phyloP scores from a whole-genome alignment of 2,888 invertebrate genomes.

The Amiota communis region DNA sequence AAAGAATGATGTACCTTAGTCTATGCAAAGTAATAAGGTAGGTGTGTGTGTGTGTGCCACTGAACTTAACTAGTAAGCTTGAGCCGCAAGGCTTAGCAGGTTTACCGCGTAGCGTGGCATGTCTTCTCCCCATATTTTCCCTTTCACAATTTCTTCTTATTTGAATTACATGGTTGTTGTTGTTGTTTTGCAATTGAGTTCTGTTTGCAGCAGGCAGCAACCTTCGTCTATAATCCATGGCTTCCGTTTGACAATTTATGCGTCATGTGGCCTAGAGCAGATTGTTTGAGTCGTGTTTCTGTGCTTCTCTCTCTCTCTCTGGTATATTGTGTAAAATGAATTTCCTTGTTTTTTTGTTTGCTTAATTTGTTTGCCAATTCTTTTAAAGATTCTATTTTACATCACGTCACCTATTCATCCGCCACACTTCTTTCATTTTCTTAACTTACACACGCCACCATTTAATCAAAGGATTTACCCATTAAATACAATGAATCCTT shows the following conservation, averaged over 20 bases:
- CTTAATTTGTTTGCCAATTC: too few species aligned
- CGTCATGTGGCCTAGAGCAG: conserved; percentile 37
- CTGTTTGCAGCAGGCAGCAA: not conserved
- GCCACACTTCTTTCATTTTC: not conserved
- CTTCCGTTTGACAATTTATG: conserved; percentile 60
- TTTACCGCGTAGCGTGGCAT: not conserved
- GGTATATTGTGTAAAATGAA: not conserved
- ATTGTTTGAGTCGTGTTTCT: not conserved
- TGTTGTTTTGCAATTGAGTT: not conserved
- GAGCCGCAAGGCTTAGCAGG: conserved; percentile 19
- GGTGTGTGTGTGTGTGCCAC: conserved; percentile 27
- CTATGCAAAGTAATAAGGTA: conserved; percentile 17
- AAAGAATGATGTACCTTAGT: not conserved
- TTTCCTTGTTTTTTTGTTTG: too few species aligned
- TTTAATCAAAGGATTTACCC: conserved; percentile 60
- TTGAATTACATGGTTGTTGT: not conserved
- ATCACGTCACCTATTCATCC: not conserved
- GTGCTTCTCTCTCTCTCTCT: not conserved
- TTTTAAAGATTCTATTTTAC: not conserved
- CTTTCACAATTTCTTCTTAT: too few species aligned
- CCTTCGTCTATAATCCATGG: conserved; percentile 52
- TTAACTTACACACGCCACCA: conserved; percentile 34
- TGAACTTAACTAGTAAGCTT: conserved; percentile 11
- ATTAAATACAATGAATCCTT: conserved; percentile 52
- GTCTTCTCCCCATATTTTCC: too few species aligned